Base-by-base conservation (phyloP, 2,888 invertebrate species). In the Amiota minor region DNA sequence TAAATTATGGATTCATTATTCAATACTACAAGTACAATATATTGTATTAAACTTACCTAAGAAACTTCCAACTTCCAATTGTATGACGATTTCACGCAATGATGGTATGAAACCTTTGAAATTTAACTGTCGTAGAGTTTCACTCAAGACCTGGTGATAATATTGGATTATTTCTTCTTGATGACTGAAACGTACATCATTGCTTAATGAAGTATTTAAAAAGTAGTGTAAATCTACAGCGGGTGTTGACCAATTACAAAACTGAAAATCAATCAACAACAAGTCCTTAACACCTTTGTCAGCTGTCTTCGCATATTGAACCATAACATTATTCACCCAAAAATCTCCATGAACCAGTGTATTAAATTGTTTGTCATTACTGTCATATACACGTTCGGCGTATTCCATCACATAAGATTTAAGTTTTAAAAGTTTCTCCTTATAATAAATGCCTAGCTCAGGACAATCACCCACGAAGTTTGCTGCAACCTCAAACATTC, bases 321-420 rank as follows among this genome's bases (percentile, higher is more conserved):
- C 86, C 90, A 90, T 89, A 0, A 88, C 85, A 78, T 90, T 90
- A 56, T 89, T 89, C 0, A 84, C 85, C 89, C 89, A 90, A 3
- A 89, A 77, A 79, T 90, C 90, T 11, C 90, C 89, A 74, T 90
- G 90, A 9, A 85, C 81, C 56, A 89, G 71, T 0, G 87, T 88
- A 78, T 89, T 89, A 0, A 89, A 80, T 14, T 88, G 86, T 0
- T 81, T 80, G 0, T 73, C 67, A 0, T 76, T 74, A 9, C 87
- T 81, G 0, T 76, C 77, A 46, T 89, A 89, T 12, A 87, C 88
- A 61, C 83, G 81, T 4, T 81, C 79, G 1, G 88, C 89, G 49
- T 86, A 82, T 70, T 89, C 88, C 88, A 89, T 89, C n/a, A 89
- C 82, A 72, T 86, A 77, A 0, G 86, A 84, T 3, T 81, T 83